These are phyloP conservation scores for Pseudococcus jackbeardsleyi DNA, from an alignment of 2,888 invertebrate genomes.

Conservation along the genomic window DNA sequence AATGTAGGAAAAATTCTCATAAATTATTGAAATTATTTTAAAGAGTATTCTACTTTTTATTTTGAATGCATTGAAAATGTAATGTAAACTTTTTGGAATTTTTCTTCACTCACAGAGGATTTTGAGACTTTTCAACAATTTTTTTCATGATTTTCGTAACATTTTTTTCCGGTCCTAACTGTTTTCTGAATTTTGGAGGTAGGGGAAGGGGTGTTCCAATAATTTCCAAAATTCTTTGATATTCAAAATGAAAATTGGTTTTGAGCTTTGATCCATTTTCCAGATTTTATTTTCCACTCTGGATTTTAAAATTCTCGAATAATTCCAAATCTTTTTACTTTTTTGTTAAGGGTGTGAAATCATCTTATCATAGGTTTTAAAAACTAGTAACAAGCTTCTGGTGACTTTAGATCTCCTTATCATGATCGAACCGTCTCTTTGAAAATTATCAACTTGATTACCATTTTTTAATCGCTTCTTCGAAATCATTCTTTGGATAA, in stretches of 20 bases:
- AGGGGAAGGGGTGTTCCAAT: too few species aligned
- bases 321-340: not conserved
- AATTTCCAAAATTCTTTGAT: too few species aligned
- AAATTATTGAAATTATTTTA: not conserved
- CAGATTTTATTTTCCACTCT: too few species aligned
- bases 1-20: not conserved
- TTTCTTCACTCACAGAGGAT: too few species aligned
- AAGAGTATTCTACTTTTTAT: not conserved
- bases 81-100: too few species aligned
- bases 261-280: too few species aligned
- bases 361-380: not conserved
- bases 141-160: too few species aligned
- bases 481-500: not conserved
- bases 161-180: too few species aligned
- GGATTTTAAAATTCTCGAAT: too few species aligned
- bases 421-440: not conserved
- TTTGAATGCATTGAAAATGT: not conserved
- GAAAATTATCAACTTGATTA: not conserved
- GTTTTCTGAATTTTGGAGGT: too few species aligned
- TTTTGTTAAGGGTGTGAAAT: not conserved
- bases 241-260: too few species aligned
- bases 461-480: not conserved
- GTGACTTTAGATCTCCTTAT: not conserved
- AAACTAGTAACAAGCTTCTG: not conserved
- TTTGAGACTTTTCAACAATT: too few species aligned